phyloP scores from a whole-genome alignment of 2,888 invertebrate species.

The Ochlodes sylvanus region DNA sequence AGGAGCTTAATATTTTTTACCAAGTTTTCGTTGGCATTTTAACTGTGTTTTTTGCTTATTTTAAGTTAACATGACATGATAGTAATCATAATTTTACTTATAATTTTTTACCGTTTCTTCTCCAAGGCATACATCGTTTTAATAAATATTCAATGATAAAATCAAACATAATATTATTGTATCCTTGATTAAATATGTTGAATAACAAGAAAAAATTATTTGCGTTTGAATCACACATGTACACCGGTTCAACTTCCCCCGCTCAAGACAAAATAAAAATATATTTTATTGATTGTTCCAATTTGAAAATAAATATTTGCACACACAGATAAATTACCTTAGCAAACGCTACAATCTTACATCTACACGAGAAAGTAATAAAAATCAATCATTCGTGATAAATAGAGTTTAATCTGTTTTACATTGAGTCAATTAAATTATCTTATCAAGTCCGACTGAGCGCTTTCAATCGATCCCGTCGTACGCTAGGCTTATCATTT shows the following conservation, averaged over 20 bases:
- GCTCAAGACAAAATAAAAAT: too few relatives aligned
- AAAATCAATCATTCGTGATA: slow-evolving; percentile 36
- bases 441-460: slow-evolving; percentile 32
- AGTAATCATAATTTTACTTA: too few relatives aligned
- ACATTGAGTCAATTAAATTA: slow-evolving; percentile 37
- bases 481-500: slow-evolving; percentile 18
- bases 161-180: too few relatives aligned
- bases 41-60: neutral
- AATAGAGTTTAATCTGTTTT: slow-evolving; percentile 33
- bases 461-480: slow-evolving; percentile 30
- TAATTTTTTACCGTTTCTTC: too few relatives aligned
- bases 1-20: neutral
- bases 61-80: neutral
- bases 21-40: neutral
- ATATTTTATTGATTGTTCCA: neutral
- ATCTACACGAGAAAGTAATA: slow-evolving; percentile 38
- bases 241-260: too few relatives aligned
- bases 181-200: too few relatives aligned
- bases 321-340: slow-evolving; percentile 20
- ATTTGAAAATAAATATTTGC: slow-evolving; percentile 12
- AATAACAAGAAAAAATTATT: too few relatives aligned
- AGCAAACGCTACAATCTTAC: slow-evolving; percentile 18
- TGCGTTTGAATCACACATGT: too few relatives aligned
- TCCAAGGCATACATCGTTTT: too few relatives aligned
- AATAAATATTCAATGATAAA: too few relatives aligned